Evolutionary conservation across 2,888 invertebrate species (phyloP).

Genomic region (Hedya salicella): DNA sequence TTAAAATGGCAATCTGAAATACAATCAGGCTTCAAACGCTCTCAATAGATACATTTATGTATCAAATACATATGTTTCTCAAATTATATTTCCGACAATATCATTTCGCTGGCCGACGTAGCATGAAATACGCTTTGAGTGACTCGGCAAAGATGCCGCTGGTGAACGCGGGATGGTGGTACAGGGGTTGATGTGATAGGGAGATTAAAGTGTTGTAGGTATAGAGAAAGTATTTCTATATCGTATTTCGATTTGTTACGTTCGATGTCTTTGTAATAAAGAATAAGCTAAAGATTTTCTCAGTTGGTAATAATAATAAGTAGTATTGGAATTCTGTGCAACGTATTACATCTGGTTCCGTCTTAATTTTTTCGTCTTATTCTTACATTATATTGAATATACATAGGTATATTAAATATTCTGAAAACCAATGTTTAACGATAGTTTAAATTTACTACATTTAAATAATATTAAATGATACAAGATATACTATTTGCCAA

Average conservation of each 20-base stretch:
- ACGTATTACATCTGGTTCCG: no score
- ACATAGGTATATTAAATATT: no score
- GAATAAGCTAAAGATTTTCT: no score
- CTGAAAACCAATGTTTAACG: no score
- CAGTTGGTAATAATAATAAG: no score
- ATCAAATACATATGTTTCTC: conserved; percentile 80
- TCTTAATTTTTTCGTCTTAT: no score
- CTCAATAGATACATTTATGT: conserved; percentile 50
- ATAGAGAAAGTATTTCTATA: not conserved
- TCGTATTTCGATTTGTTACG: not conserved
- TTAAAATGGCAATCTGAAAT: conserved; percentile 23
- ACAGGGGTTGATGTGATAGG: conserved; percentile 30
- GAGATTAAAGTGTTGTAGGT: conserved; percentile 10
- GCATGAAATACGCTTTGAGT: conserved; percentile 84
- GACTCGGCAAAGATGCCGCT: conserved; percentile 81
- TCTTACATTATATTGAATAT: no score
- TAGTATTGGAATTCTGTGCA: no score
- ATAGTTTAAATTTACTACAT: no score
- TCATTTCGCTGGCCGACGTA: conserved; percentile 83
- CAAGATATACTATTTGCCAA: no score
- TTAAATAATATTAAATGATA: no score
- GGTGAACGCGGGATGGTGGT: conserved; percentile 59
- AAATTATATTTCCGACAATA: conserved; percentile 83
- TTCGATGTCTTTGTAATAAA: not conserved
- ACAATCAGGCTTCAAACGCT: conserved; percentile 32